These are phyloP conservation scores for Drosophila kurseongensis DNA, from an alignment of 1,140 invertebrate species.

Conservation along the genomic window DNA sequence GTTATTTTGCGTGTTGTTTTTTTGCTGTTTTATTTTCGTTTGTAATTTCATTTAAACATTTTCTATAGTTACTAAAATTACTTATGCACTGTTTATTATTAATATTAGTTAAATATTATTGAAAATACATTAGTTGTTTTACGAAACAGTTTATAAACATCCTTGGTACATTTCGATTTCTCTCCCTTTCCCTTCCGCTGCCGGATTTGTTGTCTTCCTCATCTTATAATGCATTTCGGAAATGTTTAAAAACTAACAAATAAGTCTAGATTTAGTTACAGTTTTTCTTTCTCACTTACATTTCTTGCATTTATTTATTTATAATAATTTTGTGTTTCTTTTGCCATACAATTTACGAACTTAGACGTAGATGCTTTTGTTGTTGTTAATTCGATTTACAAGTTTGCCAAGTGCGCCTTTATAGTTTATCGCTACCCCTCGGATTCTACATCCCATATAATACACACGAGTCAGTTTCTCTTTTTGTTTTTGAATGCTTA, in stretches of 20 bases:
- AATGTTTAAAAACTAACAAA: slow-evolving; percentile 80
- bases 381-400: slow-evolving; percentile 70
- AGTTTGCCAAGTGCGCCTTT: slow-evolving; percentile 63
- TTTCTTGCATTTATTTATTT: slow-evolving; percentile 43
- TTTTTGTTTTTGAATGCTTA: slow-evolving; percentile 50
- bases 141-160: slow-evolving; percentile 82
- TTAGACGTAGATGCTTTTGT: slow-evolving; percentile 52
- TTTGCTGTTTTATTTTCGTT: slow-evolving; percentile 78
- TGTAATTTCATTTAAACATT: slow-evolving; percentile 84
- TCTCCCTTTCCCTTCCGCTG: neutral
- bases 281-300: slow-evolving; percentile 72
- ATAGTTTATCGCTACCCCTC: slow-evolving; percentile 49
- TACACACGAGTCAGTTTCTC: slow-evolving; percentile 62
- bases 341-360: slow-evolving; percentile 63
- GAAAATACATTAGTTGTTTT: slow-evolving; percentile 83
- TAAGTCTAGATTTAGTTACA: slow-evolving; percentile 82
- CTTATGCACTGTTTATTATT: slow-evolving; percentile 81
- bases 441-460: slow-evolving; percentile 47
- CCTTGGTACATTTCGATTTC: slow-evolving; percentile 75
- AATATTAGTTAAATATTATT: slow-evolving; percentile 84
- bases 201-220: slow-evolving; percentile 26
- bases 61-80: slow-evolving; percentile 85
- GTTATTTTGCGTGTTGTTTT: slow-evolving; percentile 20
- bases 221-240: slow-evolving; percentile 55
- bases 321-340: slow-evolving; percentile 40